Base-by-base conservation (phyloP, 2,797 vertebrate species). In the Acrossocheilus fasciatus region DNA sequence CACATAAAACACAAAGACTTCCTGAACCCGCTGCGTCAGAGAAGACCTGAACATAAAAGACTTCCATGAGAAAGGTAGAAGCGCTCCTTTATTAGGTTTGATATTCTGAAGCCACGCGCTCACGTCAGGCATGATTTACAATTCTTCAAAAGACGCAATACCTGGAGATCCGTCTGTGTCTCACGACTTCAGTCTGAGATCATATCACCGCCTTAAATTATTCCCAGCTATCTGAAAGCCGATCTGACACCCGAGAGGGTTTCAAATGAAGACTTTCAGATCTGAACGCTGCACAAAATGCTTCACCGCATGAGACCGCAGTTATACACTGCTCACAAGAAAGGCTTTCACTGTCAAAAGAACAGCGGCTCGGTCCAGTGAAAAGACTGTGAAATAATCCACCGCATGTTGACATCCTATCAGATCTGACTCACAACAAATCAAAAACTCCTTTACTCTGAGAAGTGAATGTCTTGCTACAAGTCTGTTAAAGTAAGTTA, bases 161-260 rank as follows among this genome's bases (percentile, higher is more conserved):
- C 84, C 85, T 81, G 70, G 54, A 86, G 62, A 73, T 45, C 52
- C 34, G 34, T 59, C 36, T 20, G 80, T 34, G 52, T 74, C 81
- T 57, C 76, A 41, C 30, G 45, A 83, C 83, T 81, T 83, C 68
- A 70, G 82, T n/a, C 62, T 26, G 70, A 86, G 85, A 88, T 88
- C 68, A 64, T 64, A 84, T 86, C 76, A 34, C 76, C 17, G 12
- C 43, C 52, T 68, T 76, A 86, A 81, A 80, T 83, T 83, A 86
- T 62, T 59, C 87, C 59, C 77, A 72, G 88, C 62, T 87, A 81
- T 87, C 82, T 70, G 20, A 86, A 88, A 78, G 76, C 54, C 52
- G 52, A 73, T 80, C 50, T 41, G 54, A 81, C 68, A 17, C 80
- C n/a, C n/a, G 54, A 86, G 54, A 86, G 47, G 36, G 54, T 79